phyloP scores from a whole-genome alignment of 2,888 invertebrate genomes.

The Slavum lentiscoides region DNA sequence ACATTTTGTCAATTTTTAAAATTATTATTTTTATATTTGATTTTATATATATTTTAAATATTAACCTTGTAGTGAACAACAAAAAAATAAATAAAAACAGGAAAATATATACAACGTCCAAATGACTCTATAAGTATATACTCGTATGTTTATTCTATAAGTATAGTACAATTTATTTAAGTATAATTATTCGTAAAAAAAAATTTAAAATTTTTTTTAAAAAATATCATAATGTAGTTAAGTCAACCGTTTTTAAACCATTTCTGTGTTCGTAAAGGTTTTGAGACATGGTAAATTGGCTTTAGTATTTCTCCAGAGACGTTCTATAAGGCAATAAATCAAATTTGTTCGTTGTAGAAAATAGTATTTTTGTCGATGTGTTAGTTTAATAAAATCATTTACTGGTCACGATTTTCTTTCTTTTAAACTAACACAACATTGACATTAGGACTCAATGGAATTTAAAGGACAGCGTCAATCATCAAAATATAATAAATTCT shows the following conservation, averaged over 20 bases:
- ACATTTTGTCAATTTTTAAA: too few species aligned
- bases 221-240: not conserved
- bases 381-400: conserved; percentile 30
- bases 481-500: conserved; percentile 5
- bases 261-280: not conserved
- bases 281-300: conserved; percentile 27
- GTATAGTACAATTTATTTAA: too few species aligned
- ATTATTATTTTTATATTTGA: too few species aligned
- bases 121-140: too few species aligned
- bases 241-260: not conserved
- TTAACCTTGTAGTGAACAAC: too few species aligned
- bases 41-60: too few species aligned
- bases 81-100: too few species aligned
- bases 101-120: too few species aligned
- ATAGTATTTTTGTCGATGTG: conserved; percentile 17
- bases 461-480: conserved; percentile 18
- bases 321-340: conserved; percentile 23
- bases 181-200: not conserved
- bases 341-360: conserved; percentile 34
- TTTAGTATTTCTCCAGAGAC: conserved; percentile 18
- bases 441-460: not conserved
- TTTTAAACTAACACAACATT: conserved; percentile 10
- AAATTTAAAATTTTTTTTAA: too few species aligned
- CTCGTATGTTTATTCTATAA: too few species aligned
- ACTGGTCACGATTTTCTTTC: conserved; percentile 21